phyloP scores from a whole-genome alignment of 2,797 vertebrate species.

The Momotus momota region DNA sequence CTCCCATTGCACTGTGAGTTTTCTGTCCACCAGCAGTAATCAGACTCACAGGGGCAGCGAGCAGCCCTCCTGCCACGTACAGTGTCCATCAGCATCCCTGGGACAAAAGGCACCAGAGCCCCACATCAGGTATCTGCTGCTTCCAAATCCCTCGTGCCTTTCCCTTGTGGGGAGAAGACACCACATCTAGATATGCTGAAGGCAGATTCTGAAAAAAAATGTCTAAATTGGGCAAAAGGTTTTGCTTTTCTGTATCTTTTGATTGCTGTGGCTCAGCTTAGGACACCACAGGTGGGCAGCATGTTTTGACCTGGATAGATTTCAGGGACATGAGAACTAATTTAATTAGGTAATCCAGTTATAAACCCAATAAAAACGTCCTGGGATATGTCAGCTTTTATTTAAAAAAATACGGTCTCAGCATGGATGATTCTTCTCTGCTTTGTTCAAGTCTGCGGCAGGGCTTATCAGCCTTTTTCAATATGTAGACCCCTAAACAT shows the following conservation, averaged over 20 bases:
- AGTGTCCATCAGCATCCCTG: neutral
- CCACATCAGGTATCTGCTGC: neutral
- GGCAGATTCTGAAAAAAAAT: neutral
- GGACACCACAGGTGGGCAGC: neutral
- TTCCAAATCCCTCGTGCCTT: neutral
- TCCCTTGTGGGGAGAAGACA: fast-evolving
- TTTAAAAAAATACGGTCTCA: neutral
- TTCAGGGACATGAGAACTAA: neutral
- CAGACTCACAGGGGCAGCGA: fast-evolving
- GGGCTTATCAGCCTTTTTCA: neutral
- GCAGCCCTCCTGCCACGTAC: neutral
- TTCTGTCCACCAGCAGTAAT: neutral
- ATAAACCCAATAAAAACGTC: neutral
- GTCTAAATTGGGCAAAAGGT: neutral
- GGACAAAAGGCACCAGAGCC: neutral
- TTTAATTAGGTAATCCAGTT: conserved; percentile 18
- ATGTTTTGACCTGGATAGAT: neutral
- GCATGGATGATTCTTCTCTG: neutral
- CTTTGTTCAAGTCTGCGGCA: neutral
- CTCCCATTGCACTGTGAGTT: neutral
- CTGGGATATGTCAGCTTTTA: neutral
- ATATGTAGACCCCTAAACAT: neutral
- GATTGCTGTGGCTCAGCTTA: neutral
- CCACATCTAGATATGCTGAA: neutral
- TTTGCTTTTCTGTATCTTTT: neutral